Evolutionary conservation across 2,113 vertebrate genomes (phyloP).

Genomic region (Pardalotus punctatus): DNA sequence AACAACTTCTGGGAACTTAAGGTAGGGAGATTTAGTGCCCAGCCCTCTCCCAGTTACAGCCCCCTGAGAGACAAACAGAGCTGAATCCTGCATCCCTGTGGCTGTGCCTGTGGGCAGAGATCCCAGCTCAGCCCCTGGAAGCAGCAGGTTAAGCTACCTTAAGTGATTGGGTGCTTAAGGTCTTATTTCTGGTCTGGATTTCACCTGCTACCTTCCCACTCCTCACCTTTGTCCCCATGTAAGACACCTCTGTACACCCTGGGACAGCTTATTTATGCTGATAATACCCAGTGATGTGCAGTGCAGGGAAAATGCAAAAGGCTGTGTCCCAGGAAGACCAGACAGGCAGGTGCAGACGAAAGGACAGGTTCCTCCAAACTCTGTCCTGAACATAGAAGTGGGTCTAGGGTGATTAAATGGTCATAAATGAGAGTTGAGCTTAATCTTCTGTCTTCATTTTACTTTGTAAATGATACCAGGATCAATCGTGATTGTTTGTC

Average conservation of each 20-base stretch:
- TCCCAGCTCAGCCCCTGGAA: neutral
- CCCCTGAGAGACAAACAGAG: neutral
- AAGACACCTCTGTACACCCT: no score
- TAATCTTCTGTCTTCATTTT: neutral
- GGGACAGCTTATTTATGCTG: neutral
- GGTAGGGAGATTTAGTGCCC: neutral
- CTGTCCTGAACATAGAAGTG: neutral
- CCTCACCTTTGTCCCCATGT: neutral
- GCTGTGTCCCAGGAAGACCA: neutral
- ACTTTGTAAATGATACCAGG: neutral
- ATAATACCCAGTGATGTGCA: neutral
- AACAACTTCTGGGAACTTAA: neutral
- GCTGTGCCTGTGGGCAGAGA: neutral
- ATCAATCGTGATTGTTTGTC: neutral
- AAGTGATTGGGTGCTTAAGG: conserved; percentile 4
- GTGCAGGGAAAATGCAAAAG: neutral
- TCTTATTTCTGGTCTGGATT: neutral
- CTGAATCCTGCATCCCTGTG: accelerated
- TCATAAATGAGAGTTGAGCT: neutral
- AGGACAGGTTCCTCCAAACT: neutral
- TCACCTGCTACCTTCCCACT: neutral
- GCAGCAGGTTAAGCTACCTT: conserved; percentile 34
- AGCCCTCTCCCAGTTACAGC: neutral
- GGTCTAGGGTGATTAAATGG: neutral
- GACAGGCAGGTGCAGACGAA: neutral